Evolutionary conservation across 2,888 invertebrate species (phyloP).

Genomic region (Lycophotia porphyrea): DNA sequence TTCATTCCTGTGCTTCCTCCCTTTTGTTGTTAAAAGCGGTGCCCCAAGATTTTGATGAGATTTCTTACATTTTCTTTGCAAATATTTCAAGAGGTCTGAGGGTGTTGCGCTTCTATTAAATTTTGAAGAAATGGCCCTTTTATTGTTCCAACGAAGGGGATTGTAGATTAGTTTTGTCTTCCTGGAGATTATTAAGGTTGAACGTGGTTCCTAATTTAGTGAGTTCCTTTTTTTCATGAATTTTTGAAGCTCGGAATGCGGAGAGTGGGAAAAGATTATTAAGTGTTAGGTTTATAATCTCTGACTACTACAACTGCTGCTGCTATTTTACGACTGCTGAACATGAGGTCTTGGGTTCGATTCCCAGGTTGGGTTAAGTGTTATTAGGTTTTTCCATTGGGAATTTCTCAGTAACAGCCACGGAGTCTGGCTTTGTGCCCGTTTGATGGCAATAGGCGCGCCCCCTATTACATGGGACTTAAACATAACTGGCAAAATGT

Average conservation of each 20-base stretch:
- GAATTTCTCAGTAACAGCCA: too few relatives aligned
- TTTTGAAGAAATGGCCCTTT: conserved; percentile 64
- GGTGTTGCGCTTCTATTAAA: conserved; percentile 57
- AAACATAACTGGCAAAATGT: too few relatives aligned
- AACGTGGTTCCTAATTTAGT: conserved; percentile 61
- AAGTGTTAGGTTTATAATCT: conserved; percentile 4
- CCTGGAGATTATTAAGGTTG: conserved; percentile 61
- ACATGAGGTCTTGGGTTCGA: too few relatives aligned
- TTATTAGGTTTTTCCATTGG: too few relatives aligned
- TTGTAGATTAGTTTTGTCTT: conserved; percentile 67
- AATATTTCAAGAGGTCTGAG: conserved; percentile 59
- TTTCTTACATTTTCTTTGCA: conserved; percentile 68
- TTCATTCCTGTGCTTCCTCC: conserved; percentile 80
- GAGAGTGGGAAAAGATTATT: conserved; percentile 11
- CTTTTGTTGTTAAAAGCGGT: conserved; percentile 72
- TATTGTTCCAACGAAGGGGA: conserved; percentile 56
- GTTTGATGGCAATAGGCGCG: too few relatives aligned
- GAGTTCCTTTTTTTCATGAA: conserved; percentile 36
- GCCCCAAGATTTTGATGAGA: conserved; percentile 72
- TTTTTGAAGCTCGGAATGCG: conserved; percentile 21
- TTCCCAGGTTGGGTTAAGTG: too few relatives aligned
- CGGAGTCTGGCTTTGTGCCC: too few relatives aligned
- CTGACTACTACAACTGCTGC: too few relatives aligned
- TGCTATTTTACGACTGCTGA: too few relatives aligned
- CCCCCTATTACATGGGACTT: too few relatives aligned